Base-by-base conservation (phyloP, 2,113 vertebrate genomes). In the Neomonachus schauinslandi region DNA sequence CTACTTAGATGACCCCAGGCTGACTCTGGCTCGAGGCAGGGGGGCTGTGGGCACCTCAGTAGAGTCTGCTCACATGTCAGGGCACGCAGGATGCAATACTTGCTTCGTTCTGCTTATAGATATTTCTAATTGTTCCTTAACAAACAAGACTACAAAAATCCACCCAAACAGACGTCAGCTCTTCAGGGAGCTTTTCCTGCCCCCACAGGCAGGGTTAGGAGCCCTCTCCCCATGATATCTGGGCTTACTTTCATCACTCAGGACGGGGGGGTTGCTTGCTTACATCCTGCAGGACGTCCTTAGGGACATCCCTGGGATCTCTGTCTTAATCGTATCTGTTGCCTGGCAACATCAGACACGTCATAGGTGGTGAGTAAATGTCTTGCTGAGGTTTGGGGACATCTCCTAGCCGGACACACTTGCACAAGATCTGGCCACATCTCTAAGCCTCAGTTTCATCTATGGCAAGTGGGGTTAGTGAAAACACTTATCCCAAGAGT, bases 41-140 rank as follows among this genome's bases (percentile, higher is more conserved):
- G 28, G 39, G 49, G 59, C 7, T 4, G 22, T 5, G 0, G 31
- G 21, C 55, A 22, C 4, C 53, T 81, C 24, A 26, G 12, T 3
- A 39, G 26, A n/a, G 22, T 4, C 49, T 4, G 2, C 6, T 14
- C 71, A 14, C 31, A 14, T 2, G 83, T 31, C 82, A 53, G 65
- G 16, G 65, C 39, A 11, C 9, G 3, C 10, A 42, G 51, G 51
- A 14, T 0, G 0, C 8, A 4, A 5, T 10, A 13, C 36, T 31
- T 14, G 57, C 67, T 42, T 8, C 4, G 1, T 59, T 92, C 1
- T 46, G 67, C 67, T n/a, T 36, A 36, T 1, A 88, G n/a, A 18
- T 4, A 26, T 8, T 69, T 86, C 3, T n/a, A 7, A 26, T 14
- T 39, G 42, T 91, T 61, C 76, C 42, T 36, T 36, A 76, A 49